Evolutionary conservation across 2,888 invertebrate species (phyloP).

Genomic region (Rhodophaea formosa): DNA sequence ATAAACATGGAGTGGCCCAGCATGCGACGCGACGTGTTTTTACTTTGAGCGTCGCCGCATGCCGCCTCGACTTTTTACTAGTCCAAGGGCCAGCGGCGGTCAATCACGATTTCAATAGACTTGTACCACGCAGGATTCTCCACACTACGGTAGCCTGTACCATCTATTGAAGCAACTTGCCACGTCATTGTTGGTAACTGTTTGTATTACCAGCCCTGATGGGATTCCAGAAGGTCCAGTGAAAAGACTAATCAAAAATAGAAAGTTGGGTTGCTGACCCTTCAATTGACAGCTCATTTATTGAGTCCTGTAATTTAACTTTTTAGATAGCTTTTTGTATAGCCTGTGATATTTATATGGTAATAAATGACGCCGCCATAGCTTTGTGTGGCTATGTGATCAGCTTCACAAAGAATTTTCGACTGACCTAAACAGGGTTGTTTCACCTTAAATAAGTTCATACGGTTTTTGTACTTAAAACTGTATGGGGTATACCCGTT

Average conservation of each 20-base stretch:
- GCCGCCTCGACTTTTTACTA: neutral
- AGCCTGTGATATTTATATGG: neutral
- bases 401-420: too few species aligned
- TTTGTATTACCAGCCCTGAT: conserved; percentile 60
- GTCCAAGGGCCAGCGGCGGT: conserved; percentile 8
- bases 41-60: conserved; percentile 1
- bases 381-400: neutral
- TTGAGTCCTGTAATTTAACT: conserved; percentile 14
- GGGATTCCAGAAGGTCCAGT: conserved; percentile 58
- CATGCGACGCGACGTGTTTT: neutral
- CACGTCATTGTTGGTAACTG: conserved; percentile 73
- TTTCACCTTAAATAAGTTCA: too few species aligned
- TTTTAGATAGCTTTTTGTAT: neutral
- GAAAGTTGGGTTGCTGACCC: conserved; percentile 71
- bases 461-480: too few species aligned
- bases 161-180: conserved; percentile 58
- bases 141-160: conserved; percentile 48
- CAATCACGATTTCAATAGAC: conserved; percentile 16
- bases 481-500: too few species aligned
- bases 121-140: conserved; percentile 9
- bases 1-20: neutral
- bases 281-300: conserved; percentile 41
- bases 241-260: conserved; percentile 71
- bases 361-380: neutral
- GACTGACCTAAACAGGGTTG: too few species aligned